A percentile compares a stretch with the other conserved stretches of the same genome.
These are phyloP conservation scores for Carcina quercana DNA, from an alignment of 2,888 invertebrate genomes.

Conservation along the genomic window DNA sequence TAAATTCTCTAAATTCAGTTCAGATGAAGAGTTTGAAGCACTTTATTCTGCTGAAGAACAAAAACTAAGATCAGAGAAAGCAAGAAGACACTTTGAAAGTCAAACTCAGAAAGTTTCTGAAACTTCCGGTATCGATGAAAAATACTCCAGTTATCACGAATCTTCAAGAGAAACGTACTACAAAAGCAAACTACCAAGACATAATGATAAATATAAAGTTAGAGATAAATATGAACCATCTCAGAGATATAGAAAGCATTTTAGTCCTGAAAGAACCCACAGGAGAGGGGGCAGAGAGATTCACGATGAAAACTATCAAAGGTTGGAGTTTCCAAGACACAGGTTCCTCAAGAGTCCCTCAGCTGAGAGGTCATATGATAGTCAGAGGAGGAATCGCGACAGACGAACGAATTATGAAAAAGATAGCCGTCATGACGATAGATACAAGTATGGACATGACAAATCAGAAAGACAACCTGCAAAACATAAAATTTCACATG, in stretches of 20 bases:
- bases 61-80: conserved; percentile 15
- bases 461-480: conserved; percentile 1
- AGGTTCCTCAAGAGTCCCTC: conserved; percentile 37
- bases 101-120: conserved; percentile 24
- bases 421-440: conserved; percentile 25
- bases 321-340: conserved; percentile 25
- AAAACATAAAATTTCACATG: conserved; percentile 34
- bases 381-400: conserved; percentile 24
- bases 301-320: conserved; percentile 24
- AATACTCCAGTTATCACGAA: conserved; percentile 22
- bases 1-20: conserved; percentile 27
- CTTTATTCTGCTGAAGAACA: conserved; percentile 13
- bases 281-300: conserved; percentile 22
- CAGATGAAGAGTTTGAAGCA: conserved; percentile 40
- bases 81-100: conserved; percentile 22
- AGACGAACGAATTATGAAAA: conserved; percentile 21
- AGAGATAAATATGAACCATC: conserved; percentile 29
- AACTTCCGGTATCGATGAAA: conserved; percentile 25
- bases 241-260: conserved; percentile 25
- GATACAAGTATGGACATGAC: conserved; percentile 12
- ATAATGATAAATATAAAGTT: conserved; percentile 24
- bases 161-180: conserved; percentile 16
- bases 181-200: conserved; percentile 1
- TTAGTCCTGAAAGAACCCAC: conserved; percentile 31
- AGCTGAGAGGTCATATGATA: conserved; percentile 23